Conservation (phyloP, 2,888 invertebrate species). For the Brenthis ino region DNA sequence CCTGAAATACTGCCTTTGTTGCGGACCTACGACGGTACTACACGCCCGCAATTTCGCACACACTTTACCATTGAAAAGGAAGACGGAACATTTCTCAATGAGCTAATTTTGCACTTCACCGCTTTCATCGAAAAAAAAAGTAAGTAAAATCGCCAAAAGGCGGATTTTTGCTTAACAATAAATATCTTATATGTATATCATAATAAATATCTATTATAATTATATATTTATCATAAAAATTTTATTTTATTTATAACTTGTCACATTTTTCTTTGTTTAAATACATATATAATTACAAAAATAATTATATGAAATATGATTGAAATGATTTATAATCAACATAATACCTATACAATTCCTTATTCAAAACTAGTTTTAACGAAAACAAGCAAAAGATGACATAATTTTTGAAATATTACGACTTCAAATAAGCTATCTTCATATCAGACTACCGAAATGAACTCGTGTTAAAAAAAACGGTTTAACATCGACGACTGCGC, state of each 20-base stretch:
- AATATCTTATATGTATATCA: neutral
- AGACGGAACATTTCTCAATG: constrained; percentile 51
- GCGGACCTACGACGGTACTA: constrained; percentile 37
- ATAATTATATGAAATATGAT: neutral
- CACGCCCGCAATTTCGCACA: constrained; percentile 48
- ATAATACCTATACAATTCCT: neutral
- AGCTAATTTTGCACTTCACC: constrained; percentile 59
- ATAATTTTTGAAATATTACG: constrained; percentile 5
- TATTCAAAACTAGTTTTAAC: neutral
- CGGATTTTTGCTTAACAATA: constrained; percentile 8
- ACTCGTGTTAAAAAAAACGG: constrained; percentile 6
- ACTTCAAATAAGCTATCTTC: constrained; percentile 14
- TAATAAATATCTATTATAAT: too few species aligned
- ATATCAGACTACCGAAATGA: constrained; percentile 20
- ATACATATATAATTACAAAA: neutral
- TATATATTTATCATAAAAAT: too few species aligned
- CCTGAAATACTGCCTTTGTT: constrained; percentile 42
- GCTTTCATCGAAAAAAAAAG: constrained; percentile 38
- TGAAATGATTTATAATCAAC: neutral
- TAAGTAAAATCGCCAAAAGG: constrained; percentile 25
- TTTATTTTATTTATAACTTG: too few species aligned
- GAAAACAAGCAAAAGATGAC: neutral
- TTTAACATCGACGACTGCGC: constrained; percentile 14
- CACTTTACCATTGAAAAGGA: constrained; percentile 45
- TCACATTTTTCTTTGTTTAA: too few species aligned